Percentiles rank a stretch among this genome's conserved stretches.
phyloP scores from a whole-genome alignment of 2,113 vertebrate species.

The Agapornis roseicollis region DNA sequence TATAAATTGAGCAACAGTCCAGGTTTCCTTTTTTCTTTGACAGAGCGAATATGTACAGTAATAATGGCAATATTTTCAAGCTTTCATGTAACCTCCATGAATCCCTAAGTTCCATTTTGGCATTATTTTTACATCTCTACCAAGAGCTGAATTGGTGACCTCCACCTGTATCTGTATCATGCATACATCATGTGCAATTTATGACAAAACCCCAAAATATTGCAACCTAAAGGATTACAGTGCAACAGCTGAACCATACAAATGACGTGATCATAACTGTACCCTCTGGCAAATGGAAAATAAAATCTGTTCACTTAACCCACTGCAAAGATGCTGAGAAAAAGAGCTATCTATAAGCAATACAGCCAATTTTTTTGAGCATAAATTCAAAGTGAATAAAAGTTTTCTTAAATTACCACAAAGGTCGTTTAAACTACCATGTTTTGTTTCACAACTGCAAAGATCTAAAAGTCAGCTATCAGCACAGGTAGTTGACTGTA shows the following conservation, averaged over 20 bases:
- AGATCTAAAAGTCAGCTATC: not conserved
- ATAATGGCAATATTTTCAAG: not conserved
- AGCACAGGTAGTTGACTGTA: not conserved
- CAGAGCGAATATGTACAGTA: not conserved
- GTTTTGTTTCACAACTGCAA: not conserved
- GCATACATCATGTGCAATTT: not conserved
- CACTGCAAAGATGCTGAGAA: not conserved
- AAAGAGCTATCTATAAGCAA: not conserved
- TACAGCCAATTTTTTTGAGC: not conserved
- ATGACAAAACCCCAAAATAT: not conserved
- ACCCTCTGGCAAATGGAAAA: not conserved
- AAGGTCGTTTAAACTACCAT: not conserved
- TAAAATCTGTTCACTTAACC: not conserved
- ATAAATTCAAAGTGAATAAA: not conserved
- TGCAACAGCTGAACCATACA: not conserved
- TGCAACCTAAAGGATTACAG: not conserved
- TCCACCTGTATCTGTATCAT: not conserved
- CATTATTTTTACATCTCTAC: not conserved
- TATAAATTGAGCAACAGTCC: not conserved
- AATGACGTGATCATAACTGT: not conserved
- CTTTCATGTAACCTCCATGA: not conserved
- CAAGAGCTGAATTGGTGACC: not conserved
- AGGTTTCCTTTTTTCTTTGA: not conserved
- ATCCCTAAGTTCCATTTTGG: not conserved
- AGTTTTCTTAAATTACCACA: not conserved